Evolutionary conservation across 2,113 vertebrate species (phyloP).

Genomic region (Argyrosomus japonicus): DNA sequence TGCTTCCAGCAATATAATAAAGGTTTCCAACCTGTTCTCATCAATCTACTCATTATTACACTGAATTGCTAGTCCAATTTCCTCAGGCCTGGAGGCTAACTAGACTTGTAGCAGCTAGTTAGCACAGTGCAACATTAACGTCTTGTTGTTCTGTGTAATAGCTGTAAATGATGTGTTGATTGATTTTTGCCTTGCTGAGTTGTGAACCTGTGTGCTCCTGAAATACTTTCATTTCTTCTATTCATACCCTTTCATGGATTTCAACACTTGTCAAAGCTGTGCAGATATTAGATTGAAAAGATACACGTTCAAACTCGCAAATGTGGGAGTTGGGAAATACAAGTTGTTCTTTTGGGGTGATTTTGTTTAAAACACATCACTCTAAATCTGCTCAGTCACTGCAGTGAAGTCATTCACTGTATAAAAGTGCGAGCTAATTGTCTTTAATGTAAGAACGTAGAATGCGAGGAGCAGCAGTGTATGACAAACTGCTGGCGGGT

Average conservation of each 20-base stretch:
- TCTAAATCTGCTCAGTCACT: slow-evolving; percentile 11
- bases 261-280: neutral
- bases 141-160: slow-evolving; percentile 28
- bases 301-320: neutral
- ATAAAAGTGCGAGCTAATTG: slow-evolving; percentile 44
- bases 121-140: slow-evolving; percentile 39
- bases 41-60: slow-evolving; percentile 60
- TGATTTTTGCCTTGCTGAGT: slow-evolving; percentile 8
- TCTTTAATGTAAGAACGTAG: slow-evolving; percentile 35
- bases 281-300: neutral
- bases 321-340: neutral
- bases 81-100: slow-evolving; percentile 45
- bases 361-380: neutral
- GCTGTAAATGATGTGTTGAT: slow-evolving; percentile 35
- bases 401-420: slow-evolving; percentile 10
- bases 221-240: neutral
- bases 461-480: slow-evolving; percentile 15
- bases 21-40: slow-evolving; percentile 46
- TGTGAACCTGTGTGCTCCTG: neutral
- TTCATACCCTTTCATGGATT: neutral
- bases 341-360: neutral
- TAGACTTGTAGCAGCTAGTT: slow-evolving; percentile 48
- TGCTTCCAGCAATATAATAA: slow-evolving; percentile 39
- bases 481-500: slow-evolving; percentile 55
- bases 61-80: slow-evolving; percentile 26